A percentile compares a stretch with the other conserved stretches of the same genome.
phyloP scores from a whole-genome alignment of 2,888 invertebrate species.

The Melinaea marsaeus region DNA sequence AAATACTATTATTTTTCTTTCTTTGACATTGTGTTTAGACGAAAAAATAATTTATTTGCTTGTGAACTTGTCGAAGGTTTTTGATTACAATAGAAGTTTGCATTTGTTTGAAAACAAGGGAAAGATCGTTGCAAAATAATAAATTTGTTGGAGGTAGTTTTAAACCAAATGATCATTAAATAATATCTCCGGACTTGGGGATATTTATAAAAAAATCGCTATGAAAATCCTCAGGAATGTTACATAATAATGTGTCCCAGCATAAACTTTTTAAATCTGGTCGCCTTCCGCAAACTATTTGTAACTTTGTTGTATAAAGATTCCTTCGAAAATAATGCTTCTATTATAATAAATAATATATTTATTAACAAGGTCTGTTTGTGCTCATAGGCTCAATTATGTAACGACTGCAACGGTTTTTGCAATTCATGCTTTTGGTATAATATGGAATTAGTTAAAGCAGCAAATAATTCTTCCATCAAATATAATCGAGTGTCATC shows the following conservation, averaged over 20 bases:
- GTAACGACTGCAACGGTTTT: slow-evolving; percentile 10
- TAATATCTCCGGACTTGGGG: slow-evolving; percentile 14
- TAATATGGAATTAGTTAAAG: slow-evolving; percentile 13
- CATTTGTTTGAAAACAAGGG: not conserved
- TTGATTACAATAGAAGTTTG: slow-evolving; percentile 8
- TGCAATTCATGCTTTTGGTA: slow-evolving; percentile 15
- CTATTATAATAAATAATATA: slow-evolving; percentile 16
- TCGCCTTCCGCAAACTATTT: slow-evolving; percentile 23
- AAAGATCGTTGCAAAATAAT: slow-evolving; percentile 4
- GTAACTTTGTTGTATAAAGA: slow-evolving; percentile 16
- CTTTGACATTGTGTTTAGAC: slow-evolving; percentile 11
- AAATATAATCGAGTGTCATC: slow-evolving; percentile 19
- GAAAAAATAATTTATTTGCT: slow-evolving; percentile 10
- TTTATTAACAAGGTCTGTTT: slow-evolving; percentile 10
- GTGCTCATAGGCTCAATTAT: slow-evolving; percentile 14
- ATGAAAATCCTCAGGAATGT: slow-evolving; percentile 22
- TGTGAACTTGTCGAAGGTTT: slow-evolving; percentile 14
- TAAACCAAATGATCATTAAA: slow-evolving; percentile 17
- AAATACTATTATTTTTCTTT: slow-evolving; percentile 17
- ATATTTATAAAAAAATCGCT: slow-evolving; percentile 18
- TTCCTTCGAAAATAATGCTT: slow-evolving; percentile 17
- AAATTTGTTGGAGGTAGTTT: slow-evolving; percentile 19
- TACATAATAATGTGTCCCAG: slow-evolving; percentile 12
- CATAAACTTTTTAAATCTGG: slow-evolving; percentile 19
- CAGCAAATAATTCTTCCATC: slow-evolving; percentile 15